Conservation (phyloP, 1,140 invertebrate species). For the Bombyx mandarina region DNA sequence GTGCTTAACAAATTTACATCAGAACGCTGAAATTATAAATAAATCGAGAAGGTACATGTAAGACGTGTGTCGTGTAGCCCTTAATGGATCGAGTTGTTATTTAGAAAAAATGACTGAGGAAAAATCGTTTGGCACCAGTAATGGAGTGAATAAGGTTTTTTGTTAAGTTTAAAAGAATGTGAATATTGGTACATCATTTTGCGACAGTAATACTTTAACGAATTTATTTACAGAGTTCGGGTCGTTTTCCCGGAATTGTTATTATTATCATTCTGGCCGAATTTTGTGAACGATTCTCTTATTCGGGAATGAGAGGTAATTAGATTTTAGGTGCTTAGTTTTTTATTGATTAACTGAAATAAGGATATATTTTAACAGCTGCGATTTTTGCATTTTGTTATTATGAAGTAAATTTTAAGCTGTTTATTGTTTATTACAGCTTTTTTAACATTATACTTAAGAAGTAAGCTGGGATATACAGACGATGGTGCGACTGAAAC, state of each 20-base stretch:
- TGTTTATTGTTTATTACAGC: constrained; percentile 73
- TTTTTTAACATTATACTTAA: constrained; percentile 86
- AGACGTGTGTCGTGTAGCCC: too few relatives aligned
- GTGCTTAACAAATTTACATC: background rate
- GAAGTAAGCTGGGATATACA: constrained; percentile 75
- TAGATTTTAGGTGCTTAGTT: constrained; percentile 2
- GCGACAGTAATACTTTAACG: too few relatives aligned
- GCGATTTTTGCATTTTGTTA: background rate
- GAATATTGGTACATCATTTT: too few relatives aligned
- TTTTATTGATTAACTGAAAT: background rate
- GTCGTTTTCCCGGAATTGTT: constrained; percentile 40
- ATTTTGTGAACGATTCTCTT: constrained; percentile 53
- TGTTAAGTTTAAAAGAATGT: too few relatives aligned
- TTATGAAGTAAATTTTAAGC: constrained; percentile 1
- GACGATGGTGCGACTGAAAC: constrained; percentile 82
- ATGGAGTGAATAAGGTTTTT: too few relatives aligned
- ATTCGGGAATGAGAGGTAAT: constrained; percentile 51
- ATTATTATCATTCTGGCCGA: constrained; percentile 44
- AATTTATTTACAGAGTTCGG: constrained; percentile 24
- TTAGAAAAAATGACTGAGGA: too few relatives aligned
- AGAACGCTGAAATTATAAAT: constrained; percentile 3
- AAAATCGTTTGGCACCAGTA: too few relatives aligned
- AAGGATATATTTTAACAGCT: background rate
- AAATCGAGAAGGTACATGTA: constrained; percentile 2
- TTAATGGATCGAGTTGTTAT: too few relatives aligned